A percentile compares a stretch with the other conserved stretches of the same genome.
These are phyloP conservation scores for Cyrtodaria siliqua DNA, from an alignment of 2,888 invertebrate species.

Conservation along the genomic window DNA sequence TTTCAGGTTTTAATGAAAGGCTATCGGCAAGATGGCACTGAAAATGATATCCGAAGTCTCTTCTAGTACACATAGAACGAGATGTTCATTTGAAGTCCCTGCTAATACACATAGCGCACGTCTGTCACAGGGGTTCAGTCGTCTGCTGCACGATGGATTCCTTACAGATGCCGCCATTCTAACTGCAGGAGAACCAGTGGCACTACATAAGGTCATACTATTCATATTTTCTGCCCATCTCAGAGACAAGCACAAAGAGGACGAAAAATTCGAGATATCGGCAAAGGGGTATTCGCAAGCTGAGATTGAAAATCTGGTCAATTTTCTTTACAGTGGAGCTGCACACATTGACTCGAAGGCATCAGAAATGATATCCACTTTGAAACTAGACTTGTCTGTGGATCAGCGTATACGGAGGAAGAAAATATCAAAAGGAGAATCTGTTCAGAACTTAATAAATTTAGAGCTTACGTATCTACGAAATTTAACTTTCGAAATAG, in stretches of 20 bases:
- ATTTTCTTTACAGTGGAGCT: constrained; percentile 52
- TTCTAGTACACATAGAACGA: no score
- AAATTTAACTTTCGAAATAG: constrained; percentile 52
- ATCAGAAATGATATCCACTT: constrained; percentile 29
- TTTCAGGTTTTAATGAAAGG: not conserved
- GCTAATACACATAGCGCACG: constrained; percentile 41
- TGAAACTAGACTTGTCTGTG: constrained; percentile 43
- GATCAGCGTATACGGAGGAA: constrained; percentile 29
- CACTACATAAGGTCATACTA: constrained; percentile 39
- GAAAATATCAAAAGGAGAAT: constrained; percentile 23
- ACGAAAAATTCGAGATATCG: not conserved
- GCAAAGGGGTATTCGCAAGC: constrained; percentile 13
- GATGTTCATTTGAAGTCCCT: no score
- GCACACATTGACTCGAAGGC: constrained; percentile 9
- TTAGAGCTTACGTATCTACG: constrained; percentile 49
- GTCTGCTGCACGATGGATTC: constrained; percentile 33
- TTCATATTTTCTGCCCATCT: constrained; percentile 39
- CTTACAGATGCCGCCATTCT: constrained; percentile 37
- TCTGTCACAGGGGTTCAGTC: constrained; percentile 40
- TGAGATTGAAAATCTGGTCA: constrained; percentile 33
- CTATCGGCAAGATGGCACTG: constrained; percentile 22
- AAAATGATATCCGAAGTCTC: no score
- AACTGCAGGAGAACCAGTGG: constrained; percentile 23
- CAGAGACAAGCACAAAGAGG: constrained; percentile 2
- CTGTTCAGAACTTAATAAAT: constrained; percentile 12